phyloP scores from a whole-genome alignment of 1,140 invertebrate species.

The Plectrocnemia conspersa region DNA sequence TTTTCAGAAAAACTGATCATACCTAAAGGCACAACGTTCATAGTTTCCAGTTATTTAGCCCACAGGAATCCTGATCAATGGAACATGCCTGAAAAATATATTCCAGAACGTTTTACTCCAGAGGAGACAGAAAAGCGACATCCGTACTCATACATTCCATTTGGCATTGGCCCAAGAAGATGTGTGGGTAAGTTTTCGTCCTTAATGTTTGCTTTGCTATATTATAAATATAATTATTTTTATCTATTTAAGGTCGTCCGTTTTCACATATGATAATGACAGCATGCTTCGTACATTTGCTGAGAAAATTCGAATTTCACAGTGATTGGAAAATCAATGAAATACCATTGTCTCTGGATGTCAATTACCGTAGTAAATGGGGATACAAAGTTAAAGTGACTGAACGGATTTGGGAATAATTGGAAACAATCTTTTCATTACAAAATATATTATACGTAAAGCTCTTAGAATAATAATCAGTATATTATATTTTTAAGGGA shows the following conservation, averaged over 20 bases:
- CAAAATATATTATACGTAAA: too few relatives aligned
- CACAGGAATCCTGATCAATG: conserved; percentile 7
- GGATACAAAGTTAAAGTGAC: conserved; percentile 6
- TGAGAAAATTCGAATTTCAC: conserved; percentile 10
- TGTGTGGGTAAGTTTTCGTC: conserved; percentile 16
- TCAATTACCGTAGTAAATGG: background rate
- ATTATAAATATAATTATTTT: too few relatives aligned
- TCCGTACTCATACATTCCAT: conserved; percentile 9
- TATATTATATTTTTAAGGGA: too few relatives aligned
- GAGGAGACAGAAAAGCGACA: background rate
- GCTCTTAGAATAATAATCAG: too few relatives aligned
- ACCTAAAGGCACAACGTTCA: background rate
- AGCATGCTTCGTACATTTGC: background rate
- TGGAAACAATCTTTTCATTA: too few relatives aligned
- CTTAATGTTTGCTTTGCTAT: too few relatives aligned
- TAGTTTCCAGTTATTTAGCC: background rate
- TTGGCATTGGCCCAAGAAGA: background rate
- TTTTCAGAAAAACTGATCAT: conserved; percentile 4
- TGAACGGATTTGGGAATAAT: background rate
- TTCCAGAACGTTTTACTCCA: conserved; percentile 6
- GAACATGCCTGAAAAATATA: background rate
- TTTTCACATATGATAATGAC: background rate
- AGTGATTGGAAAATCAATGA: conserved; percentile 12
- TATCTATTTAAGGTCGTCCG: too few relatives aligned
- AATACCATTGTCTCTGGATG: background rate